Evolutionary conservation across 2,888 invertebrate genomes (phyloP).

Genomic region (Carabus problematicus): DNA sequence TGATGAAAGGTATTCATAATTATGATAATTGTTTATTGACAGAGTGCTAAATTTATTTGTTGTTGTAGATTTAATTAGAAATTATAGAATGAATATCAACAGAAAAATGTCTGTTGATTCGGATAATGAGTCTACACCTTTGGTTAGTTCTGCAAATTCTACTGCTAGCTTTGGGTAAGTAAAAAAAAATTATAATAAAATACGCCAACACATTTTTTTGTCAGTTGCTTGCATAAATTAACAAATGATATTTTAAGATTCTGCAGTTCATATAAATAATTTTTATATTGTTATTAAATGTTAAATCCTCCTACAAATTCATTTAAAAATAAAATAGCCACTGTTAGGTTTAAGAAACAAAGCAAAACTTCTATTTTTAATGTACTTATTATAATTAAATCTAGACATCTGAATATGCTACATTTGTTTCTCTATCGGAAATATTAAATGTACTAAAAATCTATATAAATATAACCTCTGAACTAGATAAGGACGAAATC

Average conservation of each 20-base stretch:
- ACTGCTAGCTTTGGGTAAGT: constrained; percentile 58
- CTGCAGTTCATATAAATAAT: constrained; percentile 11
- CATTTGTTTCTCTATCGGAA: too few species aligned
- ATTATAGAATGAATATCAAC: constrained; percentile 51
- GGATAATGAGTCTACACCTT: constrained; percentile 57
- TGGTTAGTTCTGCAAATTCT: constrained; percentile 57
- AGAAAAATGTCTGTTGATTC: constrained; percentile 53
- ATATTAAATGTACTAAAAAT: too few species aligned
- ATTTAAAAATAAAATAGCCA: constrained; percentile 16
- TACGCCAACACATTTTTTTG: too few species aligned
- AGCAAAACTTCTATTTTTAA: not conserved
- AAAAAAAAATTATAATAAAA: not conserved
- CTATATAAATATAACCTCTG: too few species aligned
- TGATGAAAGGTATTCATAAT: constrained; percentile 7
- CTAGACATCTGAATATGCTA: too few species aligned
- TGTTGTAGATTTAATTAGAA: constrained; percentile 54
- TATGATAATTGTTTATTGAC: not conserved
- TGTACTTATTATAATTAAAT: too few species aligned
- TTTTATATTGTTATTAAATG: constrained; percentile 23
- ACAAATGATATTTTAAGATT: not conserved
- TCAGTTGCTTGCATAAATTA: too few species aligned
- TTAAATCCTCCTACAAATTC: constrained; percentile 45
- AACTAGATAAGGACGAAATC: too few species aligned
- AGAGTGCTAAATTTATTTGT: not conserved
- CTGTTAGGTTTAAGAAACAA: not conserved